Conservation (phyloP, 1,140 invertebrate genomes). For the Marisa cornuarietis region DNA sequence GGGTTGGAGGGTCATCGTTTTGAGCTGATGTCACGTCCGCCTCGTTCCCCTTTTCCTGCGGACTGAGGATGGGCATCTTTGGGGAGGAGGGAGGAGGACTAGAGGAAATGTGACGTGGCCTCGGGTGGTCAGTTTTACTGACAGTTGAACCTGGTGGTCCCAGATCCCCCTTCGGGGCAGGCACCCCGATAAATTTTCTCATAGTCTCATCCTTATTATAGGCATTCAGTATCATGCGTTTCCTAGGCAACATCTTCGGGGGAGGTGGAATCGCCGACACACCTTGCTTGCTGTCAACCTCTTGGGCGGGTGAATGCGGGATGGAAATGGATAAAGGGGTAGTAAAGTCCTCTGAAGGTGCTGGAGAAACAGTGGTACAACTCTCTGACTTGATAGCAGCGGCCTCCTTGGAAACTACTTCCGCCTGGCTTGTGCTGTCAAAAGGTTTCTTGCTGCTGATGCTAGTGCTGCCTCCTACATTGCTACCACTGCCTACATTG, state of each 20-base stretch:
- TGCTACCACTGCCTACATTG: not conserved
- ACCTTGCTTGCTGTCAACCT: not conserved
- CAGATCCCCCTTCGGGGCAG: conserved; percentile 16
- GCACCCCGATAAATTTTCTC: conserved; percentile 37
- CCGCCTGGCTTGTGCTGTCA: too few species aligned
- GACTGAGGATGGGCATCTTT: conserved; percentile 56
- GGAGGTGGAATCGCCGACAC: conserved; percentile 1
- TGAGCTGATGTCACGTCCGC: conserved; percentile 35
- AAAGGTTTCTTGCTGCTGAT: not conserved
- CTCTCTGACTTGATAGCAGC: too few species aligned
- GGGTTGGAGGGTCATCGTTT: conserved; percentile 46
- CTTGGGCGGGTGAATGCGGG: conserved; percentile 11
- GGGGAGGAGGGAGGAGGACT: conserved; percentile 48
- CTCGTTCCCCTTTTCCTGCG: conserved; percentile 46
- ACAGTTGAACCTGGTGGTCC: not conserved
- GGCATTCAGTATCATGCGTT: conserved; percentile 54
- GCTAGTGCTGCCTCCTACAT: not conserved
- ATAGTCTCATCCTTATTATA: conserved; percentile 51
- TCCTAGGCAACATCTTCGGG: conserved; percentile 40
- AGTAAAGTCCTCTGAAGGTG: conserved; percentile 8
- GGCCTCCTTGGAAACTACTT: too few species aligned
- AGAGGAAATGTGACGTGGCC: conserved; percentile 10
- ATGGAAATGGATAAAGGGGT: conserved; percentile 23
- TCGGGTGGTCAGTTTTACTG: conserved; percentile 18
- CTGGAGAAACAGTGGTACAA: too few species aligned